phyloP scores from a whole-genome alignment of 2,797 vertebrate species.

The Alauda arvensis region DNA sequence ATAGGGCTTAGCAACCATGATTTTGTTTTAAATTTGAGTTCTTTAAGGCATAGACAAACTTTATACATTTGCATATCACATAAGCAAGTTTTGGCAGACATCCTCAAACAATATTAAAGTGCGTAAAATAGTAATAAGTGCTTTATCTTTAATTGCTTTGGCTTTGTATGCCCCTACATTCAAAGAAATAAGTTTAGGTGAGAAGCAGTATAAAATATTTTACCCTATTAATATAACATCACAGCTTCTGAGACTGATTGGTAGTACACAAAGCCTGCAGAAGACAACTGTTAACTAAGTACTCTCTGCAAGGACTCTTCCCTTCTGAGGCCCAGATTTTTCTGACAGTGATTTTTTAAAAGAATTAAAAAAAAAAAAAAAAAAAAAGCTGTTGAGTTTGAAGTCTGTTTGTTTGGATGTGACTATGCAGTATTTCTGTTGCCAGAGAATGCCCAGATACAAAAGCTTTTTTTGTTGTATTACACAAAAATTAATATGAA shows the following conservation, averaged over 20 bases:
- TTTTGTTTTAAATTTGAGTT: background rate
- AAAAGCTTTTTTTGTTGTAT: rapidly evolving
- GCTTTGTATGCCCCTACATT: background rate
- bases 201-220: background rate
- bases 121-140: background rate
- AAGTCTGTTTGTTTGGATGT: background rate
- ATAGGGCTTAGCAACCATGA: background rate
- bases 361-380: background rate
- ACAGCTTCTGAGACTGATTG: background rate
- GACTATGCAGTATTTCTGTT: background rate
- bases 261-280: background rate
- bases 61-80: background rate
- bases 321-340: background rate
- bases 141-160: background rate
- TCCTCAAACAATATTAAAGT: background rate
- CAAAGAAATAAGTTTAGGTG: background rate
- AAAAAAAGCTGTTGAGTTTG: rapidly evolving
- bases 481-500: background rate
- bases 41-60: background rate
- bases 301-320: background rate
- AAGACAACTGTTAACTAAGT: background rate
- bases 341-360: background rate
- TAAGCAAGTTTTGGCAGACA: background rate
- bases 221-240: background rate
- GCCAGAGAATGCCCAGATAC: background rate